Evolutionary conservation across 2,113 vertebrate genomes (phyloP).

Genomic region (human): DNA sequence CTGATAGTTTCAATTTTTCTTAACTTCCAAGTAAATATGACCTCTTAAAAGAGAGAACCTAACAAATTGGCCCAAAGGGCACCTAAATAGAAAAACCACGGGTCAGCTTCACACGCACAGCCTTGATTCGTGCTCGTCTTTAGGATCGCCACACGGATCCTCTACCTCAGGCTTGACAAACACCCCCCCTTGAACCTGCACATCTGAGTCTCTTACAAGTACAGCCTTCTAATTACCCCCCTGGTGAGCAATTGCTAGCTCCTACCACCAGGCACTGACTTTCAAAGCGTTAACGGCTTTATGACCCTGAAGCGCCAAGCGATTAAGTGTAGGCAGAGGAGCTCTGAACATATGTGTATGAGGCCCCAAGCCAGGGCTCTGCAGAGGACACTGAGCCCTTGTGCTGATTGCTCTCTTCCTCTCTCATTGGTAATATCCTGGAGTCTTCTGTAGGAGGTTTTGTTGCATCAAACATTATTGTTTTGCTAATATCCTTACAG

Average conservation of each 20-base stretch:
- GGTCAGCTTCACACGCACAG: background rate
- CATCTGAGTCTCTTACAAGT: background rate
- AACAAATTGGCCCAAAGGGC: background rate
- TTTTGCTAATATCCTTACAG: slow-evolving; percentile 64
- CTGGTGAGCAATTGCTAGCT: background rate
- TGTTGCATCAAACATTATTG: background rate
- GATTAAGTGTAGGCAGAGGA: background rate
- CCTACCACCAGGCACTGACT: background rate
- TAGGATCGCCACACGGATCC: background rate
- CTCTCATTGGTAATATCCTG: background rate
- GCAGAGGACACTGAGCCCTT: background rate
- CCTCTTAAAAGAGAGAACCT: background rate
- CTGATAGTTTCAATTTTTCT: slow-evolving; percentile 1
- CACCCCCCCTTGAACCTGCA: background rate
- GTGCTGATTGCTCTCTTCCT: background rate
- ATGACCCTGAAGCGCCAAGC: background rate
- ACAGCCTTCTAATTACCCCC: slow-evolving; percentile 19
- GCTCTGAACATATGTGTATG: background rate
- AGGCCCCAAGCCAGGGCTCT: background rate
- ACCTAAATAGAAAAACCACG: background rate
- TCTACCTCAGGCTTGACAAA: background rate
- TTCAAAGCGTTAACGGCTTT: background rate
- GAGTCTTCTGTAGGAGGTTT: background rate
- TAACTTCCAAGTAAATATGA: slow-evolving; percentile 34
- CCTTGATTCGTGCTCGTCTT: background rate